Evolutionary conservation across 1,140 invertebrate species (phyloP).

Genomic region (Meloidogyne hapla): DNA sequence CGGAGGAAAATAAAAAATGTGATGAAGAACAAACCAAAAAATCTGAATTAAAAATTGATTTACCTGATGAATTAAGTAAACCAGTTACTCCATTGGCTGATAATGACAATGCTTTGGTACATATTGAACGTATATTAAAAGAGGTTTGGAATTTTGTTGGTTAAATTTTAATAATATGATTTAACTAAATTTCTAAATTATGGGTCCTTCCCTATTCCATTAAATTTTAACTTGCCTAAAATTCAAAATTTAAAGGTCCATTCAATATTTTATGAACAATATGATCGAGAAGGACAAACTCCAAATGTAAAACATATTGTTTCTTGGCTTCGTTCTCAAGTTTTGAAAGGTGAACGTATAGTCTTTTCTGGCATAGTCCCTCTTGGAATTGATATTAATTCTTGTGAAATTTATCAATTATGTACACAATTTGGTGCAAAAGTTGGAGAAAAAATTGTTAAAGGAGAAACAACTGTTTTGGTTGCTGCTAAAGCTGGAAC

Average conservation of each 20-base stretch:
- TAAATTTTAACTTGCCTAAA: too few species aligned
- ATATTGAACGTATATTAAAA: constrained; percentile 33
- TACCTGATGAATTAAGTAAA: constrained; percentile 6
- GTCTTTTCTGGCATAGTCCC: constrained; percentile 41
- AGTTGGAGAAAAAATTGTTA: constrained; percentile 23
- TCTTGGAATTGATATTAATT: constrained; percentile 27
- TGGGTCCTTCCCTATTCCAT: too few species aligned
- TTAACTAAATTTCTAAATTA: too few species aligned
- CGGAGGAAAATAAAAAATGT: not conserved
- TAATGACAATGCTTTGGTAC: constrained; percentile 33
- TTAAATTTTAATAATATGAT: not conserved
- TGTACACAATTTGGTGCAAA: constrained; percentile 32
- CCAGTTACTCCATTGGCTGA: constrained; percentile 26
- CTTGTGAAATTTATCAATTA: constrained; percentile 22
- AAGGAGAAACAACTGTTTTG: constrained; percentile 33
- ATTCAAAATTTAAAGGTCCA: constrained; percentile 28
- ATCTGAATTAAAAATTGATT: not conserved
- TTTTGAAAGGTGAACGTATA: constrained; percentile 31
- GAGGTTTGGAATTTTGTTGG: not conserved
- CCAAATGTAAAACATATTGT: constrained; percentile 36
- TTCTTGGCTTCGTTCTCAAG: constrained; percentile 26
- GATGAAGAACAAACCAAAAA: not conserved
- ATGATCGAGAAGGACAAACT: constrained; percentile 19
- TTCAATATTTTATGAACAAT: constrained; percentile 29
- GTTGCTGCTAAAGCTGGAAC: constrained; percentile 35